Evolutionary conservation across 1,140 invertebrate species (phyloP), one percentile per base, ranked within the genome.

Genomic region (Rhopalosiphum padi): DNA sequence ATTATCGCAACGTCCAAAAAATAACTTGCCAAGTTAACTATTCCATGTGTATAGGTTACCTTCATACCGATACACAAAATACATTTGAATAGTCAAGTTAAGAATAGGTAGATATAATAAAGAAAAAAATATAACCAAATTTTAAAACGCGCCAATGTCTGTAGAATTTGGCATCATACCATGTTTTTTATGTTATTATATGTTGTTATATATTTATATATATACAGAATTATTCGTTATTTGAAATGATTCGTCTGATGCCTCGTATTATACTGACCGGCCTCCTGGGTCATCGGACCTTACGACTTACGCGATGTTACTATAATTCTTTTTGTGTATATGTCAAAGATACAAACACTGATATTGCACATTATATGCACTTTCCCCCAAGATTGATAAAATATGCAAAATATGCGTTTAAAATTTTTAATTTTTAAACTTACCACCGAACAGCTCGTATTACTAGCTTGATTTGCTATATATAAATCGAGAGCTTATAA

Each of bases 171-270:
- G 60, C 60, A 77, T 18, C 60, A 77, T 77, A n/a, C 60, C 30
- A n/a, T 77, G 60, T 77, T 77, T n/a, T 77, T 77, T 77, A 77
- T 77, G 21, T 77, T 77, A 77, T n/a, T n/a, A 77, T 77, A 60
- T 30, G 25, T 7, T 22, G 37, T 37, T 37, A 55, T 55, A 68
- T 77, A 68, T n/a, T n/a, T 77, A 77, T 35, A 68, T 68, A 37
- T 37, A 77, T n/a, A 77, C n/a, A 77, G 60, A 4, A 30, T 35
- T 68, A 68, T 68, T 68, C 11, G 60, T 68, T 68, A n/a, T 77
- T 77, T n/a, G n/a, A n/a, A 77, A 77, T 77, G 1, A 77, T 77
- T 77, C 1, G n/a, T 68, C 60, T 15, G 0, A n/a, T n/a, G 60
- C 30, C n/a, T 68, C n/a, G n/a, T 68, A 37, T 37, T 37, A 0